A percentile compares a stretch with the other conserved stretches of the same genome.
Evolutionary conservation across 2,888 invertebrate species (phyloP).

Genomic region (Leucoptera coffeella): DNA sequence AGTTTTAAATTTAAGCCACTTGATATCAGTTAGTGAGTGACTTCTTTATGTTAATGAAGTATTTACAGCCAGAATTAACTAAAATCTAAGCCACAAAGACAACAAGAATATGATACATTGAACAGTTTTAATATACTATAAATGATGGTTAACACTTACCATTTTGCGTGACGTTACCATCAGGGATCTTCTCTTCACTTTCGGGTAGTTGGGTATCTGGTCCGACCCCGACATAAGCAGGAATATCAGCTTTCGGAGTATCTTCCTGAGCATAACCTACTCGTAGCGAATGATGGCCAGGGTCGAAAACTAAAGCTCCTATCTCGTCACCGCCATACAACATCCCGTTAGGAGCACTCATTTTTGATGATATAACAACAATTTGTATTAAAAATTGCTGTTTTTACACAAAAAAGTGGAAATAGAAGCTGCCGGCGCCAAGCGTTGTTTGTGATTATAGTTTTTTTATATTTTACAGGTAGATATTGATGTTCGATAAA

Average conservation of each 20-base stretch:
- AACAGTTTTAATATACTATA: too few relatives aligned
- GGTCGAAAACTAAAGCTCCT: conserved; percentile 95
- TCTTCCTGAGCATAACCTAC: conserved; percentile 97
- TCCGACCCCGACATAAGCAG: conserved; percentile 83
- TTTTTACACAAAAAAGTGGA: background rate
- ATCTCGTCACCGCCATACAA: conserved; percentile 96
- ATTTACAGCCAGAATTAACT: too few relatives aligned
- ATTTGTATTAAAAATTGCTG: conserved; percentile 3
- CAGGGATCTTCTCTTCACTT: conserved; percentile 69
- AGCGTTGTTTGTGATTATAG: too few relatives aligned
- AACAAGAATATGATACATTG: too few relatives aligned
- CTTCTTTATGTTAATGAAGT: too few relatives aligned
- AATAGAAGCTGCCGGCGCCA: background rate
- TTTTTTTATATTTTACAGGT: too few relatives aligned
- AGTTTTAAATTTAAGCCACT: too few relatives aligned
- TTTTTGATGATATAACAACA: too few relatives aligned
- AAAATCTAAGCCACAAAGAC: too few relatives aligned
- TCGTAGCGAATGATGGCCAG: conserved; percentile 68
- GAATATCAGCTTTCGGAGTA: conserved; percentile 97
- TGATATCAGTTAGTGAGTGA: too few relatives aligned
- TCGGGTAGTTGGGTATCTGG: conserved; percentile 66
- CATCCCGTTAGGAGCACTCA: conserved; percentile 60
- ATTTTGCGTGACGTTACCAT: conserved; percentile 61
- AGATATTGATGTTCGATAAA: too few relatives aligned
- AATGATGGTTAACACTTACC: too few relatives aligned